Evolutionary conservation across 2,797 vertebrate genomes (phyloP), one percentile per base, ranked within the genome.

Genomic region (Scolopax rusticola): DNA sequence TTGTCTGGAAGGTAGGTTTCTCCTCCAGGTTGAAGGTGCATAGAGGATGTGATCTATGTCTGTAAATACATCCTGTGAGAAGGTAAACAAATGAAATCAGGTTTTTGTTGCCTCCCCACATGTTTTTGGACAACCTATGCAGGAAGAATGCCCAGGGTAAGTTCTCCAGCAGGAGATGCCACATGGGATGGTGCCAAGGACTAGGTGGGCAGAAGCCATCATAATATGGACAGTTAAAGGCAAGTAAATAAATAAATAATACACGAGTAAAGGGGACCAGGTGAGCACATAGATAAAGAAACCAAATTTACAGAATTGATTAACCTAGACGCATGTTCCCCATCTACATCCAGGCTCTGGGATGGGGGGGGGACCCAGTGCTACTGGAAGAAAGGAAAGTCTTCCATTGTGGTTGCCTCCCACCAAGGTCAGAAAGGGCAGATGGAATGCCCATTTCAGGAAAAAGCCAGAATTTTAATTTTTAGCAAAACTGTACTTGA

Each of bases 31-130:
- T 76, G 67, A 76, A 87, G 50, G 33, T 69, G 30, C 11, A 8
- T 12, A 12, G 38, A 69, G 23, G 24, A 51, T 0, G 0, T 14
- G 30, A 70, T 15, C 71, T 12, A 5, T 40, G 11, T 41, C 59
- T 85, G 20, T 59, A 64, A 82, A 59, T 9, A 47, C 1, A 4
- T 13, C 28, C 40, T 45, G 9, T 33, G 28, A 36, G 30, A 89
- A 68, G 18, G 43, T 45, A 56, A 67, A 43, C 4, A 74, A 67
- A 43, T 23, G 1, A 79, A 69, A 92, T 45, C 11, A 74, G 33
- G 2, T 17, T 43, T 50, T 61, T 59, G 36, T 53, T 21, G 1
- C 14, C 14, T 48, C 12, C 21, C 2, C 7, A 48, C 3, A 24
- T 3, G 14, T 30, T 83, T 89, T 75, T 83, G 15, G 32, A 71